Conservation (phyloP, 2,113 vertebrate species). For the Rhadina sibilatrix region DNA sequence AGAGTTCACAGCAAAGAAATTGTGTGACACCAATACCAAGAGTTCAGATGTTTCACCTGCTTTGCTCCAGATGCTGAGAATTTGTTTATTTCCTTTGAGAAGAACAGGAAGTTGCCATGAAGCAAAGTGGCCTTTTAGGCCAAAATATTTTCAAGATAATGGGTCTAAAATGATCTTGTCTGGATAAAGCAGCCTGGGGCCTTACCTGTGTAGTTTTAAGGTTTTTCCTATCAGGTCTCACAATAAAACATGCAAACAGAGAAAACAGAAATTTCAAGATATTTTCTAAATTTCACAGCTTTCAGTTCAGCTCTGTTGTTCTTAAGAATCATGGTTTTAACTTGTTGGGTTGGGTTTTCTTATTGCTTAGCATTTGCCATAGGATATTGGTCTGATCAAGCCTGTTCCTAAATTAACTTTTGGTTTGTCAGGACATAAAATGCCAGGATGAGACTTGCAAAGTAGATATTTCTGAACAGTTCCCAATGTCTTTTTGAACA, state of each 20-base stretch:
- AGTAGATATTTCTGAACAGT: background rate
- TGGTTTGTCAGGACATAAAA: background rate
- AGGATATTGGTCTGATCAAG: background rate
- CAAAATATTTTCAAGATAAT: background rate
- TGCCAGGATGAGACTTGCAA: background rate
- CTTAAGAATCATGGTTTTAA: background rate
- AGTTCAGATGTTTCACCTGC: background rate
- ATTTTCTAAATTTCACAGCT: background rate
- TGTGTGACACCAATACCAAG: background rate
- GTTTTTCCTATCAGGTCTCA: background rate
- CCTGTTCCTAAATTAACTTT: background rate
- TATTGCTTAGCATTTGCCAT: background rate
- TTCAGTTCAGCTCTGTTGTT: background rate
- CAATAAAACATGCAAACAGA: background rate
- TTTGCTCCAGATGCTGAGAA: background rate
- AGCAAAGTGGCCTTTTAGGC: background rate
- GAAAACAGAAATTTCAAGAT: background rate
- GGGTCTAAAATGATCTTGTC: background rate
- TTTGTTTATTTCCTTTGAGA: background rate
- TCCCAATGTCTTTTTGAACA: background rate
- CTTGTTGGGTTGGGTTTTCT: fast-evolving
- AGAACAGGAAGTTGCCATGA: background rate
- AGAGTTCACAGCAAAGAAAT: background rate
- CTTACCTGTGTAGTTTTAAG: background rate
- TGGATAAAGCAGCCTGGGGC: background rate